Percentiles rank a stretch among this genome's conserved stretches.
These are phyloP conservation scores for Tenthredo livida DNA, from an alignment of 2,888 invertebrate genomes.

Conservation along the genomic window DNA sequence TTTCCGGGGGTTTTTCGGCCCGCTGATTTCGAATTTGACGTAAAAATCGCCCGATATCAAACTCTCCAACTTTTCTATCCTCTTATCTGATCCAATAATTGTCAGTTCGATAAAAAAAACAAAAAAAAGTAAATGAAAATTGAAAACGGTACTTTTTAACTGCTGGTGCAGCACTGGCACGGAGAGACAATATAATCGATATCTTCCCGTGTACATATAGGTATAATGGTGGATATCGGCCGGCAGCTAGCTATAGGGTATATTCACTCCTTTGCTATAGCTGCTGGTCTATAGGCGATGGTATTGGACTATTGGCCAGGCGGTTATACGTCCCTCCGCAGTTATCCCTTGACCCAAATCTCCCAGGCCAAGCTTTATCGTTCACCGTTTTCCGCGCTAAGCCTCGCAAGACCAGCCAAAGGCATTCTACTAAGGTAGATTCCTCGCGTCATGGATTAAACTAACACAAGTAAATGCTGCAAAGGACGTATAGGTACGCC, in stretches of 20 bases:
- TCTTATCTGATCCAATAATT: neutral
- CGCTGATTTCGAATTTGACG: neutral
- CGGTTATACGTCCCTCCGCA: conserved; percentile 46
- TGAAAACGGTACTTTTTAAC: neutral
- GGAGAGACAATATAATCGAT: conserved; percentile 29
- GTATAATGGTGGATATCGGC: neutral
- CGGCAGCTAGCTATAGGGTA: neutral
- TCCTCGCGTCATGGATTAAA: conserved; percentile 3
- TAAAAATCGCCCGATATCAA: neutral
- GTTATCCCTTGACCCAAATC: conserved; percentile 62
- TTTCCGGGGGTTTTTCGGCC: neutral
- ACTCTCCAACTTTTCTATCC: too few relatives aligned
- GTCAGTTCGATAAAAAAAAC: neutral
- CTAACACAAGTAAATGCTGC: neutral
- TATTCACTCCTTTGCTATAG: neutral
- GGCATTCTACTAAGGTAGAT: conserved; percentile 3
- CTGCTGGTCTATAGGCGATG: conserved; percentile 3
- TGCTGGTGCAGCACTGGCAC: neutral
- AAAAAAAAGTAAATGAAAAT: neutral
- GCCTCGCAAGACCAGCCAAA: conserved; percentile 3
- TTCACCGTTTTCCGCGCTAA: neutral
- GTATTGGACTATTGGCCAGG: conserved; percentile 34
- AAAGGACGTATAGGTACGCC: neutral
- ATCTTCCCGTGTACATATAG: neutral
- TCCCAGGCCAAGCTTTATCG: conserved; percentile 14